Percentiles rank a stretch among this genome's conserved stretches.
phyloP scores from a whole-genome alignment of 2,888 invertebrate species.

The Oxycera nigricornis region DNA sequence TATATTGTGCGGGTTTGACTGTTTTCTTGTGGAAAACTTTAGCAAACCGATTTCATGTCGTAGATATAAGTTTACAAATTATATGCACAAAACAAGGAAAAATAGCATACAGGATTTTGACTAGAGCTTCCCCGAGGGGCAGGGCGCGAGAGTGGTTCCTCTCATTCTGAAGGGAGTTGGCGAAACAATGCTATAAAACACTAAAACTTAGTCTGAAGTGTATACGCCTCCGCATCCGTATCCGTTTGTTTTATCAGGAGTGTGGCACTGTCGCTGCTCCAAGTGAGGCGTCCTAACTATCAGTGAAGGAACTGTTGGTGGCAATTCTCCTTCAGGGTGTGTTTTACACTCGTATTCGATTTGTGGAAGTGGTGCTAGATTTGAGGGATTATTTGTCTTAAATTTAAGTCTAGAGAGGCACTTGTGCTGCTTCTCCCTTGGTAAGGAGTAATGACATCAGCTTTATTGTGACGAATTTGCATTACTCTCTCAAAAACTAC shows the following conservation, averaged over 20 bases:
- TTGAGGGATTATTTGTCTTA: too few relatives aligned
- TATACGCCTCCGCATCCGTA: slow-evolving; percentile 4
- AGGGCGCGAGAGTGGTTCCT: not conserved
- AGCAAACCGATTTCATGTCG: slow-evolving; percentile 19
- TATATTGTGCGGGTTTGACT: slow-evolving; percentile 23
- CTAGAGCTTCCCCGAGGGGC: not conserved
- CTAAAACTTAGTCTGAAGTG: slow-evolving; percentile 5
- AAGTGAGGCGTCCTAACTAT: not conserved
- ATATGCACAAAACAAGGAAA: slow-evolving; percentile 17
- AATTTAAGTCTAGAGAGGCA: too few relatives aligned
- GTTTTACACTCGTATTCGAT: slow-evolving; percentile 41
- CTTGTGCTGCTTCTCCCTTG: too few relatives aligned
- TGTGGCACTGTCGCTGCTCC: not conserved
- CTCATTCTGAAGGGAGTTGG: not conserved
- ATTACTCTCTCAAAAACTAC: too few relatives aligned
- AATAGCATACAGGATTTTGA: slow-evolving; percentile 12
- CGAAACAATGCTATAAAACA: slow-evolving; percentile 28
- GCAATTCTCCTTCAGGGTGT: slow-evolving; percentile 35
- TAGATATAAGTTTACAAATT: slow-evolving; percentile 29
- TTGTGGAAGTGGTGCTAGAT: not conserved
- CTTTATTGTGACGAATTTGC: too few relatives aligned
- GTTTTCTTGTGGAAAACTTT: slow-evolving; percentile 30
- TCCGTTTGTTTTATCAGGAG: not conserved
- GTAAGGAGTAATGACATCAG: too few relatives aligned
- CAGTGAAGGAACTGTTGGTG: not conserved